phyloP scores from a whole-genome alignment of 2,888 invertebrate genomes.

The Gastrophysa polygoni region DNA sequence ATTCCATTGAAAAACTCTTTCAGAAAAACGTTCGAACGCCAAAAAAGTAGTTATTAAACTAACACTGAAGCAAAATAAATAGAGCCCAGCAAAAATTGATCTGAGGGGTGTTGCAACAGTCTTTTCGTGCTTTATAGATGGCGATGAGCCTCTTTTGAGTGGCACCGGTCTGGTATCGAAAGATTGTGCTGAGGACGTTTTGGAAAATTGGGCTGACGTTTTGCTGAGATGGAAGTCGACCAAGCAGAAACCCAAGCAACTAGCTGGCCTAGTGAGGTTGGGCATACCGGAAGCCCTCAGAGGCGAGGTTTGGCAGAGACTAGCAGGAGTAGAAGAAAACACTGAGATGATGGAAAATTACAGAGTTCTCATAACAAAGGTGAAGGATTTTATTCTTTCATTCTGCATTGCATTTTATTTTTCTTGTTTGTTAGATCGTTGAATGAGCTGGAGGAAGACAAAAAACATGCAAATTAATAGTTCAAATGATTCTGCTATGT shows the following conservation, averaged over 20 bases:
- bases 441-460: no score
- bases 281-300: conserved; percentile 96
- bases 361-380: conserved; percentile 89
- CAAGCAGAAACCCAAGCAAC: conserved; percentile 80
- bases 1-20: no score
- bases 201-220: conserved; percentile 93
- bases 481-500: no score
- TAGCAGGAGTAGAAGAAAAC: conserved; percentile 86
- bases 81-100: no score
- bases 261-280: conserved; percentile 77
- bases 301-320: conserved; percentile 96
- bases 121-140: conserved; percentile 67
- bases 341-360: conserved; percentile 90
- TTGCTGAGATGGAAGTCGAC: conserved; percentile 71
- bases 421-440: no score
- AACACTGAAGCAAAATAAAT: no score
- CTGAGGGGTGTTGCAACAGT: no score
- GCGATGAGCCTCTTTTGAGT: conserved; percentile 94
- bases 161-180: conserved; percentile 97
- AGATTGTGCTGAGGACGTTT: conserved; percentile 91
- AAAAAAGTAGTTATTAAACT: no score
- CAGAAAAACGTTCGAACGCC: no score
- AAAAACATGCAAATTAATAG: no score
- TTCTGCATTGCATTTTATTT: no score
- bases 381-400: conserved; percentile 56